Base-by-base conservation (phyloP, 2,113 vertebrate genomes). In the Heterocephalus glaber region DNA sequence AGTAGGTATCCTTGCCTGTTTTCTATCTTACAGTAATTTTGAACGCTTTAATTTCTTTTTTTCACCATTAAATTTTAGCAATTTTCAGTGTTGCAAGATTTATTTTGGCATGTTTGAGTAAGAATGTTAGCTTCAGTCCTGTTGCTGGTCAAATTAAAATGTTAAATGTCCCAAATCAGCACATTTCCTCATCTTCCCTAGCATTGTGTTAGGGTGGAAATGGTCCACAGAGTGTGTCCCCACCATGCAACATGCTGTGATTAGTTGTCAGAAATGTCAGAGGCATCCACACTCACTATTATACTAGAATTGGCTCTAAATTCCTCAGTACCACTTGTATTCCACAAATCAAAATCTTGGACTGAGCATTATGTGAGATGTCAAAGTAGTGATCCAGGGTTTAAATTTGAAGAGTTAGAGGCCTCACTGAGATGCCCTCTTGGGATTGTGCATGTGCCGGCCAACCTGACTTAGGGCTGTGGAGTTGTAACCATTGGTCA, bases 1-100 rank as follows among this genome's bases (percentile, higher is more conserved):
- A 99, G 99, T 99, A 98, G 97, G 99, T 98, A 92, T 52, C 20
- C 8, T 20, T 28, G 0, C 26, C 41, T 58, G 1, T 44, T 38
- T 95, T 17, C n/a, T 35, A 60, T 56, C 13, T 17, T 66, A 10
- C 2, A 16, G 44, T 20, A 14, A 6, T 70, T 81, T 90, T 47
- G 24, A 83, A 1, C 41, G 12, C 22, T 60, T 49, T 35, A 47
- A 49, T 14, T 22, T 47, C 1, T 47, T 83, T 47, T 12, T 66
- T 10, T 74, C 13, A 38, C 10, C 33, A 92, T 20, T 8, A 61
- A 20, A 22, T 13, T 28, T 65, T 79, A 70, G 20, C 4, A 38
- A 22, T 26, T 63, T 84, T 83, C 54, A 38, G 17, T 61, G 44
- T 92, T 38, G 7, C 30, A 74, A 68, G 35, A 33, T 49, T 20